Evolutionary conservation across 2,797 vertebrate species (phyloP), one percentile per base, ranked within the genome.

Genomic region (Channallabes apus): DNA sequence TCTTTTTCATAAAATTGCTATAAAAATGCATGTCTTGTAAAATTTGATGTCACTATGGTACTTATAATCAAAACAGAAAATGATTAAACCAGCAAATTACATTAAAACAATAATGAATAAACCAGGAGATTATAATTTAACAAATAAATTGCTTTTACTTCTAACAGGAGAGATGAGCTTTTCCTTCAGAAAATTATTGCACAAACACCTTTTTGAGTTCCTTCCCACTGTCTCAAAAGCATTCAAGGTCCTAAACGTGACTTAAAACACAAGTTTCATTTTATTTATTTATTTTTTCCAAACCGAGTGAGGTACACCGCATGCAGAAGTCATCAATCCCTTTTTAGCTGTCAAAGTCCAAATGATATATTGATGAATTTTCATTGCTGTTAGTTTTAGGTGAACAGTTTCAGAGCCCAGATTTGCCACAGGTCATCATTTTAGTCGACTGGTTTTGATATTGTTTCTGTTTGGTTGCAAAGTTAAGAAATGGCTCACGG

Each of bases 161-260:
- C 51, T 54, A 54, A 54, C 14, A 54, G 51, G 51, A 14, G 14
- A 54, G 51, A 54, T 54, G 12, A 54, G 51, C 12, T 14, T 54
- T 3, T 32, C 56, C 11, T 68, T 61, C 62, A 67, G 80, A 46
- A 65, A 61, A 72, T 62, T 75, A 9, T 54, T 81, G 79, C 80
- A 91, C 90, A 91, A 90, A 91, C 90, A 93, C 12, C 91, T 20
- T 54, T 91, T 75, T 84, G 76, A 72, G 87, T 91, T 88, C 89
- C 87, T 91, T 93, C 85, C 87, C 88, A 91, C 92, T 89, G 94
- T 96, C 88, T 94, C 93, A 95, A 92, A 96, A 96, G 95, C 94
- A 96, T 95, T 91, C 92, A 92, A 93, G 88, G 91, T 93, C 89
- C 78, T 84, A 93, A 93, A 89, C 46, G 85, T 93, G 67, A 92